Percentiles rank a stretch among this genome's conserved stretches.
phyloP scores from a whole-genome alignment of 2,797 vertebrate genomes.

The Propithecus deckenii region DNA sequence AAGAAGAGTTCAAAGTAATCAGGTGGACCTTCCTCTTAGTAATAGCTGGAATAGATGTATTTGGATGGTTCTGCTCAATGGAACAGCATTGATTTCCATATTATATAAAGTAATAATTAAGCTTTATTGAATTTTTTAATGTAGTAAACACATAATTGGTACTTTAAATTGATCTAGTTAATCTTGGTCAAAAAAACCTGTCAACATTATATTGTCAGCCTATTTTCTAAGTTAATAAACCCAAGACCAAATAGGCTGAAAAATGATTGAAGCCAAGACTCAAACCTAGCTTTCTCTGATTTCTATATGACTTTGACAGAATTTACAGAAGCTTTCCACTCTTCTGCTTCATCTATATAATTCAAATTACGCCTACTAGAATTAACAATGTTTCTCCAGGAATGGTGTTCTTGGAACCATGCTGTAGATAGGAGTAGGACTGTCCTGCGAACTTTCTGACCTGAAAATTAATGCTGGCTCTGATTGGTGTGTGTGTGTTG shows the following conservation, averaged over 20 bases:
- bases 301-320: neutral
- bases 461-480: neutral
- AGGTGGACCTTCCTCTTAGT: neutral
- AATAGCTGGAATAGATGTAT: neutral
- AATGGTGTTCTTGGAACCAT: neutral
- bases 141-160: neutral
- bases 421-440: neutral
- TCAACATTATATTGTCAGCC: neutral
- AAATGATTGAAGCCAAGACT: neutral
- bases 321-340: neutral
- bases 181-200: neutral
- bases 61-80: neutral
- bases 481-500: neutral
- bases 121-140: neutral
- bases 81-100: neutral
- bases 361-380: neutral
- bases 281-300: neutral
- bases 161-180: neutral
- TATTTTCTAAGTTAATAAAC: neutral
- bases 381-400: neutral
- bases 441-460: neutral
- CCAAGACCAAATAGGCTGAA: neutral
- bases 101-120: neutral
- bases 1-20: neutral
- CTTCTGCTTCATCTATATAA: neutral